Base-by-base conservation (phyloP, 1,140 invertebrate genomes). In the Solenopsis fugax region DNA sequence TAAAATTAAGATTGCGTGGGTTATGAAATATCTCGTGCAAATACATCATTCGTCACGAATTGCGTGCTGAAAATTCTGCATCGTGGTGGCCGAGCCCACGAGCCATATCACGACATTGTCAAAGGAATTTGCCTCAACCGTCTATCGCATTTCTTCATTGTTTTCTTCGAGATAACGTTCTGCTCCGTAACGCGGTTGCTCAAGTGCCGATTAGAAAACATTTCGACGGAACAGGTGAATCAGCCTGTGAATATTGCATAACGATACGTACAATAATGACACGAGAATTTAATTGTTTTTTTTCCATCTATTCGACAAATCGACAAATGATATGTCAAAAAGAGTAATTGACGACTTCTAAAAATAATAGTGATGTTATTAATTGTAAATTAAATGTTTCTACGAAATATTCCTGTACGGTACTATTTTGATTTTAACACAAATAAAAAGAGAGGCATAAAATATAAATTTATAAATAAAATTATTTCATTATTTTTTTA, bases 121-220 rank as follows among this genome's bases (percentile, higher is more conserved):
- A 24, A 85, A 76, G 48, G 72, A 72, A 82, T 64, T 82, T 48
- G 56, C 65, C 52, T n/a, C 62, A 45, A 65, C 65, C 29, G 64
- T 86, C 62, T 82, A 67, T 50, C 86, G 13, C 37, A 67, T 87
- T 86, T 78, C 81, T 90, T 90, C 52, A 69, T 90, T 90, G 67
- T 85, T 24, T 24, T n/a, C 13, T 52, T 69, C 24, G 10, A 37
- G 78, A 62, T 75, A 87, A 80, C 41, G 12, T 34, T 75, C 12
- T 37, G 54, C 69, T 54, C 64, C 41, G 64, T 71, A 50, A 78
- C 24, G 37, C n/a, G 48, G 18, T 87, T 90, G 52, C 73, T 75
- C 73, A 90, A 89, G 41, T 4, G 77, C 58, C 62, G 24, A 90
- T 90, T 85, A 85, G 85, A 76, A 85, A 77, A 50, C 69, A 84